Evolutionary conservation across 2,888 invertebrate species (phyloP).

Genomic region (Anarsia innoxiella): DNA sequence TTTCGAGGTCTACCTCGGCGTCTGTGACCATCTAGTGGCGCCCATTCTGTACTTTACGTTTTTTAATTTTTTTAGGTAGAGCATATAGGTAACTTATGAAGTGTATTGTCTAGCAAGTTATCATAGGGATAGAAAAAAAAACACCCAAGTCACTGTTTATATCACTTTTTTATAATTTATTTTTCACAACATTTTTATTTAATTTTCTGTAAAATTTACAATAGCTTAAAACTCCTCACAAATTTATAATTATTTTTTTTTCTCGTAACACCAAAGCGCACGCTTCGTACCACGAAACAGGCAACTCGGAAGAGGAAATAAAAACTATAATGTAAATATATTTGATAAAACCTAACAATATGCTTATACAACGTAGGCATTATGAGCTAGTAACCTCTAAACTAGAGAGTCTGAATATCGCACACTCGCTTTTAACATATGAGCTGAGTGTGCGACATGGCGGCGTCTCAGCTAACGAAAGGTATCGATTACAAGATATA

Average conservation of each 20-base stretch:
- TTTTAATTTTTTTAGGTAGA: no score
- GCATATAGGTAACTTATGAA: no score
- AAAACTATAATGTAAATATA: conserved; percentile 55
- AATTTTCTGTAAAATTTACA: conserved; percentile 75
- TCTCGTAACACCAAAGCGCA: conserved; percentile 52
- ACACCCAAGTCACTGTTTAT: conserved; percentile 59
- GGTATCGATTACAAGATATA: no score
- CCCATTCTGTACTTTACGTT: no score
- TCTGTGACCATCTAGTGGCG: no score
- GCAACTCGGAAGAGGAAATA: conserved; percentile 59
- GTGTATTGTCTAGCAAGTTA: no score
- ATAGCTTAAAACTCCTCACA: conserved; percentile 74
- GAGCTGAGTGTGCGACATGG: conserved; percentile 45
- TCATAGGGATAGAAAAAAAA: conserved; percentile 34
- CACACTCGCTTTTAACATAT: conserved; percentile 62
- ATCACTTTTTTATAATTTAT: conserved; percentile 75
- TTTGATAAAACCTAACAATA: conserved; percentile 55
- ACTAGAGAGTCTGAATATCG: conserved; percentile 62
- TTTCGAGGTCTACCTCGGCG: no score
- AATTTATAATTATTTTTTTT: conserved; percentile 56
- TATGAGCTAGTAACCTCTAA: conserved; percentile 52
- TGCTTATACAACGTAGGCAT: conserved; percentile 59
- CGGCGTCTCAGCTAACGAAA: no score
- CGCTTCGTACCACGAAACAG: conserved; percentile 49
- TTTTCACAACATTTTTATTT: conserved; percentile 73